Evolutionary conservation across 2,888 invertebrate species (phyloP).

Genomic region (Emmelina monodactyla): DNA sequence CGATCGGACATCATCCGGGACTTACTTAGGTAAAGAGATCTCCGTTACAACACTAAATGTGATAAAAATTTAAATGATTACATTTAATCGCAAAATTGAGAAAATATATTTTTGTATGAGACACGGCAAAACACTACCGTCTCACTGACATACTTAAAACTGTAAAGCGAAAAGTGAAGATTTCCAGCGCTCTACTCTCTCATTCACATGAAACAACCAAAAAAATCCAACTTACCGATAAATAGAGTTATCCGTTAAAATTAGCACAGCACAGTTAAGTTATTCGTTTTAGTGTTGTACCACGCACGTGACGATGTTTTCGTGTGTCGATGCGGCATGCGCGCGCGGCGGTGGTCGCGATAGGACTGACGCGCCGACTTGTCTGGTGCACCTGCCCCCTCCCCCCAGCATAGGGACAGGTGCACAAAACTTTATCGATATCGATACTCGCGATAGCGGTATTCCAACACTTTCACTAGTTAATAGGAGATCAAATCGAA

Average conservation of each 20-base stretch:
- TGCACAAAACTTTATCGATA: constrained; percentile 40
- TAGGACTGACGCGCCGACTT: constrained; percentile 61
- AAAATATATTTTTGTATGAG: constrained; percentile 4
- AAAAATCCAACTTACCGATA: no score
- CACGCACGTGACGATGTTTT: constrained; percentile 50
- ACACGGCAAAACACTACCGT: constrained; percentile 15
- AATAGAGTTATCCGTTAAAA: no score
- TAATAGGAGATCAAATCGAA: no score
- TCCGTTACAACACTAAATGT: no score
- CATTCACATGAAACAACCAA: no score
- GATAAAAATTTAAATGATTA: no score
- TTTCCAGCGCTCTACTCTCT: constrained; percentile 27
- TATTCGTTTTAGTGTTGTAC: constrained; percentile 43
- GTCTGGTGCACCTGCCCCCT: constrained; percentile 60
- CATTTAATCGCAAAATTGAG: no score
- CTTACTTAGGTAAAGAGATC: no score
- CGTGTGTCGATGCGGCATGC: constrained; percentile 36
- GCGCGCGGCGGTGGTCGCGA: constrained; percentile 41
- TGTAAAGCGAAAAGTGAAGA: constrained; percentile 23
- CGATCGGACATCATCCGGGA: background rate
- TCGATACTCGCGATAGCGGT: constrained; percentile 29
- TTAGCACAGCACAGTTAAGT: constrained; percentile 38
- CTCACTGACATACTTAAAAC: constrained; percentile 34
- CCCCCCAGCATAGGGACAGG: constrained; percentile 47
- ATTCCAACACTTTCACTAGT: no score